These are phyloP conservation scores for Tinea pellionella DNA, from an alignment of 2,888 invertebrate species.

Conservation along the genomic window DNA sequence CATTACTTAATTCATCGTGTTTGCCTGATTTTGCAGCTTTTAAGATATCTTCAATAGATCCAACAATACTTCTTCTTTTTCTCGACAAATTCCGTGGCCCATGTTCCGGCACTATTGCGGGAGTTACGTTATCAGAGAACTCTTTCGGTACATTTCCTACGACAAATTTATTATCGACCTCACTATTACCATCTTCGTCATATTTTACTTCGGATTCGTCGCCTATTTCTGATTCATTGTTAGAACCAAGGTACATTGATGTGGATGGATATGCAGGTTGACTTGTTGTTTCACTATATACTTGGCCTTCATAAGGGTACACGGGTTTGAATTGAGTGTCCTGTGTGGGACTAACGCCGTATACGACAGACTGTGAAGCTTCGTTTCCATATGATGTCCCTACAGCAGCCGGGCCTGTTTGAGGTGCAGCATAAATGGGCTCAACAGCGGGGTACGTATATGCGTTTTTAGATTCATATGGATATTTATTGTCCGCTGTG, in stretches of 20 bases:
- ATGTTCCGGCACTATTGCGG: constrained; percentile 74
- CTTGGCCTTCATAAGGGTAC: constrained; percentile 55
- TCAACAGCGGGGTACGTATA: constrained; percentile 52
- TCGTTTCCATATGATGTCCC: constrained; percentile 47
- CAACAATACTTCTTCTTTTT: constrained; percentile 37
- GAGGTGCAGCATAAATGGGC: constrained; percentile 55
- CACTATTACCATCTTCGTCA: constrained; percentile 33
- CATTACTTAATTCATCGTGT: constrained; percentile 56
- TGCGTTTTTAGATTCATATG: constrained; percentile 35
- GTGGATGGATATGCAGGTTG: constrained; percentile 50
- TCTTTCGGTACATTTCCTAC: constrained; percentile 76
- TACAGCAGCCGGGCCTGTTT: constrained; percentile 44
- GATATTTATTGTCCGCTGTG: constrained; percentile 47
- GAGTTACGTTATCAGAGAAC: constrained; percentile 59
- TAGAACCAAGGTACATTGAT: constrained; percentile 58
- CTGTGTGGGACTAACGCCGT: constrained; percentile 52
- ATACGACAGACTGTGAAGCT: constrained; percentile 47
- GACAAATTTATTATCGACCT: constrained; percentile 68
- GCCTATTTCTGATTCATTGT: constrained; percentile 44
- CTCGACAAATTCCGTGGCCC: constrained; percentile 66
- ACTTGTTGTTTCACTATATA: constrained; percentile 49
- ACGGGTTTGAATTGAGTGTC: constrained; percentile 60
- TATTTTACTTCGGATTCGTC: constrained; percentile 38
- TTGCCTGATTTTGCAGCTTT: constrained; percentile 46
- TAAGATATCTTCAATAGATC: constrained; percentile 51